Evolutionary conservation across 2,797 vertebrate species (phyloP), one percentile per base, ranked within the genome.

Genomic region (Diplodus puntazzo): DNA sequence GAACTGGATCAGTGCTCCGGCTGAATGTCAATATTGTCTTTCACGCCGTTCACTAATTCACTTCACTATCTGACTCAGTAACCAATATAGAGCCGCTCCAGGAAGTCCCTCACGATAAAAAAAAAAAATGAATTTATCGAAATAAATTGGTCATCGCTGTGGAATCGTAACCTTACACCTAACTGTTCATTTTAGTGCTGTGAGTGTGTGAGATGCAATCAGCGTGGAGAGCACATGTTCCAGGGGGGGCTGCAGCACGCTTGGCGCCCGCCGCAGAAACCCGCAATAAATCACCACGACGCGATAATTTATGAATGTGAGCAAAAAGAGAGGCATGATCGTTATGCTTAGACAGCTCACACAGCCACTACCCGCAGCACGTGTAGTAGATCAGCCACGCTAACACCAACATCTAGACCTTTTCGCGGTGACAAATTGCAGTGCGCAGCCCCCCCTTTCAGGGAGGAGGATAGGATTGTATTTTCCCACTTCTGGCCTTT

Each of bases 301-400:
- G 27, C 0, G 34, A 67, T 88, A 75, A 89, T 89, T 87, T 70
- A 88, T 86, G 69, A 86, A 78, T 52, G 57, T 16, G 55, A 82
- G 64, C 64, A 73, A 75, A 77, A 81, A 81, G 49, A 58, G 73
- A 79, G 84, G 61, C 1, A 1, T 70, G 74, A 77, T 90, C 72
- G 74, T 81, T 79, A 75, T n/a, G 46, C 53, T 69, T 43, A 78
- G 74, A 84, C 77, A 75, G 81, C 61, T 83, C 75, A 16, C 70
- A 49, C 58, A 45, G 67, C 49, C 21, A 77, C 61, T 50, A 53
- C n/a, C 7, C 65, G 72, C 74, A 55, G 72, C 79, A 78, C 69
- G 52, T 53, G 17, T 78, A 73, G 85, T 67, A 78, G 74, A 80
- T 43, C 50, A 71, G 69, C 79, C 81, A 63, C 76, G 83, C 79